Evolutionary conservation across 1,140 invertebrate genomes (phyloP).

Genomic region (Heterodera carotae): DNA sequence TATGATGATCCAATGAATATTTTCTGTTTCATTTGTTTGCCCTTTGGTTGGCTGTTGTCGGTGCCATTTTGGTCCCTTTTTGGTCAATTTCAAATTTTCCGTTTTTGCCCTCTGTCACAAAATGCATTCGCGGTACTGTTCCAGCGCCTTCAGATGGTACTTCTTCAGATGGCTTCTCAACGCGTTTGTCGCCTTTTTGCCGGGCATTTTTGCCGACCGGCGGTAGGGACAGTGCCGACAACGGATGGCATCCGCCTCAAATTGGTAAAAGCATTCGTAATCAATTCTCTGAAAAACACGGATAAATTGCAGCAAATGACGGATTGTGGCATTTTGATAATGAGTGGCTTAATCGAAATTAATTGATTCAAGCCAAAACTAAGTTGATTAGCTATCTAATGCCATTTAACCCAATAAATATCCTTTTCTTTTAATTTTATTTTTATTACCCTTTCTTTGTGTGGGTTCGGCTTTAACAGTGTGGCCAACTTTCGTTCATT

Average conservation of each 20-base stretch:
- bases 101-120: background rate
- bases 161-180: conserved; percentile 28
- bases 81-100: background rate
- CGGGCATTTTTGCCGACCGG: background rate
- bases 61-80: background rate
- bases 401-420: background rate
- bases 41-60: too few species aligned
- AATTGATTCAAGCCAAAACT: background rate
- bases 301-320: background rate
- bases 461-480: background rate
- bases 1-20: too few species aligned
- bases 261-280: conserved; percentile 1
- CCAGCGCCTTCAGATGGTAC: conserved; percentile 16
- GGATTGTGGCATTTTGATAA: background rate
- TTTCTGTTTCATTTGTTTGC: too few species aligned
- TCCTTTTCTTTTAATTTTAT: background rate
- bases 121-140: background rate
- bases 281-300: conserved; percentile 18
- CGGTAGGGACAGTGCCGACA: conserved; percentile 17
- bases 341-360: background rate
- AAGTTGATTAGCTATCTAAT: background rate
- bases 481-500: conserved; percentile 13
- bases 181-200: conserved; percentile 19
- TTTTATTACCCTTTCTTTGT: conserved; percentile 15
- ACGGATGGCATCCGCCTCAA: background rate